Base-by-base conservation (phyloP, 2,797 vertebrate genomes). In the Macroramphosus scolopax region DNA sequence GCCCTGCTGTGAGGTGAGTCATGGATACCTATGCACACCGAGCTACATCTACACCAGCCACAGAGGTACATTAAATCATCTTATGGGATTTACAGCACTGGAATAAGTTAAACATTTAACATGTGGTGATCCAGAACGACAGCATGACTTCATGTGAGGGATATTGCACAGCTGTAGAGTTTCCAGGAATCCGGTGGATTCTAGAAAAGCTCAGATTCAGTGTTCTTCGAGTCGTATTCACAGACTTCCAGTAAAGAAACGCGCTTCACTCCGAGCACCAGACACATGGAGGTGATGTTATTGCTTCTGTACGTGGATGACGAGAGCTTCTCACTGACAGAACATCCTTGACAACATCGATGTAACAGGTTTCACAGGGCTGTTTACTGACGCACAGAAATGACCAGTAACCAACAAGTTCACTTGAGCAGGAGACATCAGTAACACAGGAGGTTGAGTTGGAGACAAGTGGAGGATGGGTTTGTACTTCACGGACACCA, bases 111-210 rank as follows among this genome's bases (percentile, higher is more conserved):
- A n/a, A n/a, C 47, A 38, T 39, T 42, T 10, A 59, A 75, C 17
- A 43, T 35, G 20, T 13, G 22, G 52, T 8, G 47, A 42, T 51
- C 15, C 13, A 24, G 49, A 54, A 67, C 46, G 26, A 77, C 58
- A 75, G 71, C 69, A 34, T 36, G 41, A 62, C 42, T 67, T 72
- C 48, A 50, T 36, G 48, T 67, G 53, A 9, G 22, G 37, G 38
- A 72, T 71, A 78, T 76, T 76, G 72, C 77, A 81, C 72, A 48
- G 38, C 37, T 60, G 67, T 36, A 72, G 77, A 9, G 17, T 36
- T 39, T 33, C 14, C 25, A 32, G 29, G 16, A 44, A 45, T 42
- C 6, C 0, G 5, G 6, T 38, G 11, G 22, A 53, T n/a, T n/a
- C n/a, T n/a, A n/a, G n/a, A n/a, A n/a, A n/a, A n/a, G 42, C 46